Percentiles rank a stretch among this genome's conserved stretches.
Evolutionary conservation across 2,888 invertebrate genomes (phyloP).

Genomic region (Erebia palarica): DNA sequence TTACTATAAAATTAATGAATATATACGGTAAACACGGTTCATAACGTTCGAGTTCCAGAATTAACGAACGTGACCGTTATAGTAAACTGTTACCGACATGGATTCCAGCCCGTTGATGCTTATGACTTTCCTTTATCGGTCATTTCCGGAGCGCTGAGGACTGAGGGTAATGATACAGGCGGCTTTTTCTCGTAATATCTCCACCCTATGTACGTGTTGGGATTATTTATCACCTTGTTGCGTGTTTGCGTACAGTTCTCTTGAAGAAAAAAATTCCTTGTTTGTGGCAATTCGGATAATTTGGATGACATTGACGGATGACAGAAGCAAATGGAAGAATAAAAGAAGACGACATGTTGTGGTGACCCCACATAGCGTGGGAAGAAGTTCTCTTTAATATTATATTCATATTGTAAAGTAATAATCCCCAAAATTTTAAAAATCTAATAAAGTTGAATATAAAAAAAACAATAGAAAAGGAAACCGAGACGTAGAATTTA

Average conservation of each 20-base stretch:
- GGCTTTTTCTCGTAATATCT: constrained; percentile 24
- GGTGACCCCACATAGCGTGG: too few species aligned
- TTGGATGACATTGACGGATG: background rate
- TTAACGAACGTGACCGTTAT: constrained; percentile 29
- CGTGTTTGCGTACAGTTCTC: constrained; percentile 12
- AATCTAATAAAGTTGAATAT: too few species aligned
- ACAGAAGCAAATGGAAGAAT: background rate
- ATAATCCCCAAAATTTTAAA: too few species aligned
- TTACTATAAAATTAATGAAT: constrained; percentile 10
- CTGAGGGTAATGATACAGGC: constrained; percentile 25
- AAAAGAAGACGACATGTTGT: background rate
- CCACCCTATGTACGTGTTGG: constrained; percentile 26
- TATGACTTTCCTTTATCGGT: constrained; percentile 31
- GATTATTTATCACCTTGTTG: constrained; percentile 30
- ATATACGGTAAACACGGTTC: constrained; percentile 18
- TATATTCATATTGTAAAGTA: too few species aligned
- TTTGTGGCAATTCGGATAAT: background rate
- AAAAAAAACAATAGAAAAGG: background rate
- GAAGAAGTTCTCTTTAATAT: too few species aligned
- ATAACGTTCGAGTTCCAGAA: constrained; percentile 24
- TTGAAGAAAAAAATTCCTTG: constrained; percentile 1
- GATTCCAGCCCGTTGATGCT: constrained; percentile 24
- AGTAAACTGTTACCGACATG: constrained; percentile 24
- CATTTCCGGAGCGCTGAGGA: constrained; percentile 28
- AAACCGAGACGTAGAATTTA: background rate